Base-by-base conservation (phyloP, 2,888 invertebrate genomes). In the Palloptera scutellata region DNA sequence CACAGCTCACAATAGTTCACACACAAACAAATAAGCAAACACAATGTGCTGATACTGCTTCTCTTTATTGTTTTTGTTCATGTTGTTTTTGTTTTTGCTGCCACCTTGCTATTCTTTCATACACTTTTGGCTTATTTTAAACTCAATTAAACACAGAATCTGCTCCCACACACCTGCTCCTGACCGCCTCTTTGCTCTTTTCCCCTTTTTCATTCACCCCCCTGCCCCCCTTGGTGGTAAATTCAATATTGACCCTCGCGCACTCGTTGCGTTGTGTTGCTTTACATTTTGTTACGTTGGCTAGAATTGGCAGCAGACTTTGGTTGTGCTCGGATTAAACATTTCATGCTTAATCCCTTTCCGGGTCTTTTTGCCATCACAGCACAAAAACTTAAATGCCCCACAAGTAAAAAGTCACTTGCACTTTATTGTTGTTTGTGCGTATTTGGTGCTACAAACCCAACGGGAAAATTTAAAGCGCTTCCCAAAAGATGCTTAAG, bases 131-230 rank as follows among this genome's bases (percentile, higher is more conserved):
- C 67, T 65, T 70, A 70, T 67, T 70, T 70, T 65, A 63, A 70
- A 70, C 70, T 70, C 70, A 70, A 70, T 70, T 70, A 70, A 70
- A 70, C 64, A 63, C 67, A 61, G 3, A 30, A 30, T 59, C 67
- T 60, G 61, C 60, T 53, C 17, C 6, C 52, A 30, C 40, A 60
- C 62, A 51, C 41, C 48, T 43, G 54, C 30, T 42, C n/a, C 57
- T 20, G 20, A 30, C 19, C 15, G 15, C 15, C 12, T 17, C 9
- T 52, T 11, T 17, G 43, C 30, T 55, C 20, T 17, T 30, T 30
- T 30, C 30, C 6, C 30, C 3, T 30, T 30, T 30, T 30, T 30
- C 30, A 48, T 48, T 15, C 48, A 48, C 48, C 13, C 48, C 48
- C 6, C 13, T 11, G 10, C 48, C 13, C 12, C 10, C 11, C n/a